These are phyloP conservation scores for Thomomys bottae DNA, from an alignment of 2,113 vertebrate genomes.

Conservation along the genomic window DNA sequence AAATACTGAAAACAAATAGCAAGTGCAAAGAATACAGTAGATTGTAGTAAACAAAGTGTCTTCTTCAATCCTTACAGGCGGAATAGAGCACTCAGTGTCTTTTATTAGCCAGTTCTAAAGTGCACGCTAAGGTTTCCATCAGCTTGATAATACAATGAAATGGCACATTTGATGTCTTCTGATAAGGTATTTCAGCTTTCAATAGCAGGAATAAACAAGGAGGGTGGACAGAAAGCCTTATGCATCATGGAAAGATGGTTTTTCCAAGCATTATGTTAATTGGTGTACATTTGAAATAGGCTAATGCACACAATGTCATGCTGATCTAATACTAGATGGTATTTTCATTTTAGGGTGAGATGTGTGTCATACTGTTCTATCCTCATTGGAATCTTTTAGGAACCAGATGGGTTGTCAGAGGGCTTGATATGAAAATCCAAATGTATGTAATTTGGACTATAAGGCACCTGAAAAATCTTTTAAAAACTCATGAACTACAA, in stretches of 20 bases:
- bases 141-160: accelerated
- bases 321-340: slow-evolving; percentile 72
- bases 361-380: slow-evolving; percentile 57
- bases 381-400: slow-evolving; percentile 52
- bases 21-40: not conserved
- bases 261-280: slow-evolving; percentile 38
- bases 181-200: not conserved
- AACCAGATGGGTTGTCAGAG: slow-evolving; percentile 18
- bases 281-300: slow-evolving; percentile 70
- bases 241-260: slow-evolving; percentile 6
- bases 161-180: not conserved
- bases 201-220: not conserved
- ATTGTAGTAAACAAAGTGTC: not conserved
- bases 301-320: slow-evolving; percentile 34
- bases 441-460: slow-evolving; percentile 45
- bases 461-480: slow-evolving; percentile 32
- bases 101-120: not conserved
- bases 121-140: not conserved
- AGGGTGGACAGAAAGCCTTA: not conserved
- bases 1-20: not conserved
- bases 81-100: not conserved
- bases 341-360: slow-evolving; percentile 65
- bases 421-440: slow-evolving; percentile 64
- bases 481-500: slow-evolving; percentile 34
- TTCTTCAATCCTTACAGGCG: not conserved